Evolutionary conservation across 2,888 invertebrate species (phyloP).

Genomic region (Eubasilissa splendida): DNA sequence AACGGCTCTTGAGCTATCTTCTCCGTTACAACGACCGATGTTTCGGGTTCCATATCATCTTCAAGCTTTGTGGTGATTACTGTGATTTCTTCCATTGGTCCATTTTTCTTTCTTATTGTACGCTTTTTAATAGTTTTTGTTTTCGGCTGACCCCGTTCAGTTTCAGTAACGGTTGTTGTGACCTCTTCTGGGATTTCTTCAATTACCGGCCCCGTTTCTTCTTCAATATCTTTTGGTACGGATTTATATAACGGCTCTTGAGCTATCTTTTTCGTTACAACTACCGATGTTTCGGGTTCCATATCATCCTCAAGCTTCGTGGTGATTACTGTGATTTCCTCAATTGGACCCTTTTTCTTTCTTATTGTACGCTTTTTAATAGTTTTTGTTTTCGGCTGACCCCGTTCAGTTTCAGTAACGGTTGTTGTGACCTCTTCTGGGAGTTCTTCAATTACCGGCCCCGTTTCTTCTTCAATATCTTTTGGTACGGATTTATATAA

Average conservation of each 20-base stretch:
- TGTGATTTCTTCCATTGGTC: conserved; percentile 61
- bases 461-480: too few species aligned
- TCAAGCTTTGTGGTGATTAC: conserved; percentile 62
- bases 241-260: conserved; percentile 62
- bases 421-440: conserved; percentile 62
- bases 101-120: conserved; percentile 62
- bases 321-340: conserved; percentile 63
- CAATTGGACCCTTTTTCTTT: conserved; percentile 60
- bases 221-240: conserved; percentile 30
- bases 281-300: conserved; percentile 55
- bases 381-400: conserved; percentile 63
- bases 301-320: conserved; percentile 60
- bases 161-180: conserved; percentile 61
- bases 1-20: conserved; percentile 61
- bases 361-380: conserved; percentile 61
- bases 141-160: conserved; percentile 61
- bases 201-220: conserved; percentile 58
- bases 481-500: conserved; percentile 60
- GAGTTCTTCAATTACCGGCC: conserved; percentile 47
- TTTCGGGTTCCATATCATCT: conserved; percentile 57
- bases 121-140: conserved; percentile 64
- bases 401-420: conserved; percentile 61
- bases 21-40: conserved; percentile 59
- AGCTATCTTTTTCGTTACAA: conserved; percentile 32
- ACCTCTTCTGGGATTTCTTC: conserved; percentile 58